Conservation (phyloP, 2,797 vertebrate genomes). For the Spea hammondii region DNA sequence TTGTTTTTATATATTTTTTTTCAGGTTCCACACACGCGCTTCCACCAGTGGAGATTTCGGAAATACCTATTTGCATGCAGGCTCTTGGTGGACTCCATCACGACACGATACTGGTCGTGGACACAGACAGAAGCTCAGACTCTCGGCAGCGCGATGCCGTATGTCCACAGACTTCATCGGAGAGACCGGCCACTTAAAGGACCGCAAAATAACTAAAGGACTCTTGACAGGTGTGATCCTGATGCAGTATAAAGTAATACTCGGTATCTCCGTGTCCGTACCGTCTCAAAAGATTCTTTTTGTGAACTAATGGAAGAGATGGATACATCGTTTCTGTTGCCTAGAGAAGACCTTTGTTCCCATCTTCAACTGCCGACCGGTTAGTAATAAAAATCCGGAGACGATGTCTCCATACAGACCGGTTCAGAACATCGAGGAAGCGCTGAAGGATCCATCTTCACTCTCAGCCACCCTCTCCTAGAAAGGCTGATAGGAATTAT, state of each 20-base stretch:
- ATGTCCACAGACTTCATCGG: not conserved
- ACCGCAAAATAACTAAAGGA: not conserved
- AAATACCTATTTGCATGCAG: not conserved
- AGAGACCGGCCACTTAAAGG: constrained; percentile 27
- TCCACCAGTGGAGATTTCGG: constrained; percentile 13
- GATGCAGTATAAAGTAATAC: not conserved
- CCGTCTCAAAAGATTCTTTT: too few species aligned
- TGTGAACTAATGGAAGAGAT: too few species aligned
- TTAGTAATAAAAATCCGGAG: too few species aligned
- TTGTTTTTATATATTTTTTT: not conserved
- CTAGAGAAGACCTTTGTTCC: too few species aligned
- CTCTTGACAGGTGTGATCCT: not conserved
- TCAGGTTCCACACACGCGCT: constrained; percentile 2
- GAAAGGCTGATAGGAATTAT: too few species aligned
- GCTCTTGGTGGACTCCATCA: not conserved
- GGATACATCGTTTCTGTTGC: too few species aligned
- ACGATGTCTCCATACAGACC: too few species aligned
- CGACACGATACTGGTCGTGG: not conserved
- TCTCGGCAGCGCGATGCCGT: not conserved
- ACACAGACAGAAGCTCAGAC: not conserved
- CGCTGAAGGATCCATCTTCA: too few species aligned
- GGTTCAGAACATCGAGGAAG: too few species aligned
- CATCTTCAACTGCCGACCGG: too few species aligned
- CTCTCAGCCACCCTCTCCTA: too few species aligned
- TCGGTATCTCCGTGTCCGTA: not conserved